A percentile compares a stretch with the other conserved stretches of the same genome.
Evolutionary conservation across 1,140 invertebrate genomes (phyloP).

Genomic region (Leptinotarsa defecta): DNA sequence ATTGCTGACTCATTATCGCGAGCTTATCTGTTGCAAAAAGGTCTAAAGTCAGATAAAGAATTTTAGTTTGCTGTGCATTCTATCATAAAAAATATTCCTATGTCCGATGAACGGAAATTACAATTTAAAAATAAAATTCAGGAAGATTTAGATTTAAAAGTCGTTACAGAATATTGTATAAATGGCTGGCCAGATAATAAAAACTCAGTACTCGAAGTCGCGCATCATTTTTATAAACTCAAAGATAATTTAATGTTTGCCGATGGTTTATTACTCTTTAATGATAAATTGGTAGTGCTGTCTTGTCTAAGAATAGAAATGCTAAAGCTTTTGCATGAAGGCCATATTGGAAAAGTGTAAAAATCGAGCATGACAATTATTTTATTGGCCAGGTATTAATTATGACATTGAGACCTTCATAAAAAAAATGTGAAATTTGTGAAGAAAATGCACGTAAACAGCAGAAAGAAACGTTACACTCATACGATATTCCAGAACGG

Average conservation of each 20-base stretch:
- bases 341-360: background rate
- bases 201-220: background rate
- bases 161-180: background rate
- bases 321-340: slow-evolving; percentile 13
- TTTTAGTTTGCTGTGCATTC: slow-evolving; percentile 4
- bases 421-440: background rate
- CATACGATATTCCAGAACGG: slow-evolving; percentile 44
- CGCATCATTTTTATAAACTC: background rate
- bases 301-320: slow-evolving; percentile 50
- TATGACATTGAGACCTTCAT: background rate
- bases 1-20: slow-evolving; percentile 48
- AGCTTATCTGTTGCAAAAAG: slow-evolving; percentile 3
- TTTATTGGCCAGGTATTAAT: background rate
- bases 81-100: slow-evolving; percentile 12
- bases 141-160: background rate
- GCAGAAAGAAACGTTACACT: slow-evolving; percentile 51
- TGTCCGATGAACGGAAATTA: background rate
- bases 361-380: background rate
- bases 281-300: slow-evolving; percentile 50
- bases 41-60: slow-evolving; percentile 9
- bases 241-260: slow-evolving; percentile 43
- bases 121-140: slow-evolving; percentile 23
- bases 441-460: slow-evolving; percentile 29
- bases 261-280: slow-evolving; percentile 55
- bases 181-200: background rate